Conservation (phyloP, 2,797 vertebrate genomes). For the Sebastes nivosus region DNA sequence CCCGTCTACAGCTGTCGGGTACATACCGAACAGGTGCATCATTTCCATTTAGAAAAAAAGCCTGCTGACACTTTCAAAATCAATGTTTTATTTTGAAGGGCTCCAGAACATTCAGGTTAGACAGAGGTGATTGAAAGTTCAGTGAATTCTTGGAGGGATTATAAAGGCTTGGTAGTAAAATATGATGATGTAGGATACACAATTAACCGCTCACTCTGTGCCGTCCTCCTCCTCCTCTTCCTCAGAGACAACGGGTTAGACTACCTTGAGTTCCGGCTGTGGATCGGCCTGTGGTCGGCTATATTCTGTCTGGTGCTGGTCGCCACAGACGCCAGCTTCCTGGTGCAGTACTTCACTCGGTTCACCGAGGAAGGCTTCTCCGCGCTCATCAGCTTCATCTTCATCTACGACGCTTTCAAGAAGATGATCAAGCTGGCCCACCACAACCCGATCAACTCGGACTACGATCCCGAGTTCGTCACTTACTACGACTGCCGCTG, state of each 20-base stretch:
- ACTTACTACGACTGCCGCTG: slow-evolving; percentile 90
- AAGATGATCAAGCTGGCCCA: slow-evolving; percentile 96
- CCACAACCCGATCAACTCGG: slow-evolving; percentile 90
- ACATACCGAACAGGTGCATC: neutral
- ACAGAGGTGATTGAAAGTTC: neutral
- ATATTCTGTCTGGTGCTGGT: slow-evolving; percentile 92
- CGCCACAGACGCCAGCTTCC: slow-evolving; percentile 95
- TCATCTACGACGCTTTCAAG: slow-evolving; percentile 98
- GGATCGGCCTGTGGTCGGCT: slow-evolving; percentile 97
- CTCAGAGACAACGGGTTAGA: slow-evolving; percentile 92
- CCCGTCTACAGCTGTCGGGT: neutral
- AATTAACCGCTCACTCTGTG: neutral
- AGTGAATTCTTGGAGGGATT: neutral
- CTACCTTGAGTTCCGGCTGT: slow-evolving; percentile 97
- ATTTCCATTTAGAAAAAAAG: neutral
- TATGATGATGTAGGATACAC: neutral
- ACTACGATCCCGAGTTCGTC: slow-evolving; percentile 83
- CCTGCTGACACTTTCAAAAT: neutral
- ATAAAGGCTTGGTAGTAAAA: neutral
- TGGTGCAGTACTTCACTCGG: slow-evolving; percentile 98
- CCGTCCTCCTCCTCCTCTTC: neutral
- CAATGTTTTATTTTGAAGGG: neutral
- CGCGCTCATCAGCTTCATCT: slow-evolving; percentile 98
- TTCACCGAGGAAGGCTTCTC: slow-evolving; percentile 98
- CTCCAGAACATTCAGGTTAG: neutral